phyloP scores from a whole-genome alignment of 2,113 vertebrate genomes.

The Mirza zaza region DNA sequence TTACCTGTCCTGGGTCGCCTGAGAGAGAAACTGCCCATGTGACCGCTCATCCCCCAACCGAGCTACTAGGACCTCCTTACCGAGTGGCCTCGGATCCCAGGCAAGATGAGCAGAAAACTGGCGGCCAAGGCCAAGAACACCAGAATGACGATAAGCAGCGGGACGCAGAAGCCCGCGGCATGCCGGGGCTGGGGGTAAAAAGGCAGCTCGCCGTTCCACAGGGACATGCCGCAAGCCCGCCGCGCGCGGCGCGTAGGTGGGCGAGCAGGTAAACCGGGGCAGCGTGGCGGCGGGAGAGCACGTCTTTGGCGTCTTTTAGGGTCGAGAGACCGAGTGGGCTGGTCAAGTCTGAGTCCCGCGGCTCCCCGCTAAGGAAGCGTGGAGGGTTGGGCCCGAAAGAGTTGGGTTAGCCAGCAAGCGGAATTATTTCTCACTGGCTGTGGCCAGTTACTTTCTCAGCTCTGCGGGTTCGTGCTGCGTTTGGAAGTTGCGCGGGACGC shows the following conservation, averaged over 20 bases:
- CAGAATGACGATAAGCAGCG: conserved; percentile 88
- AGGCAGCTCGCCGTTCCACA: conserved; percentile 91
- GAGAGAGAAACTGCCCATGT: not conserved
- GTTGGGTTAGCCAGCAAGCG: not conserved
- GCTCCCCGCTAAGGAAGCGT: not conserved
- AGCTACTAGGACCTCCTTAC: conserved; percentile 78
- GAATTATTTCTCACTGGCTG: not conserved
- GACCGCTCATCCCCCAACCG: not conserved
- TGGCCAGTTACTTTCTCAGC: not conserved
- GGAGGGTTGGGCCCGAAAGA: not conserved
- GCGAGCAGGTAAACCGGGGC: too few relatives aligned
- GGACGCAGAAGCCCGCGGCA: conserved; percentile 83
- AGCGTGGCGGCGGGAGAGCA: not conserved
- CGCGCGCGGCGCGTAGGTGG: not conserved
- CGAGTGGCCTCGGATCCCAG: conserved; percentile 93
- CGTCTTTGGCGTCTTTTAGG: not conserved
- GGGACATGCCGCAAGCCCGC: conserved; percentile 87
- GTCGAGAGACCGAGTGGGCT: not conserved
- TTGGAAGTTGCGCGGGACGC: not conserved
- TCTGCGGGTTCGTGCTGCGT: not conserved
- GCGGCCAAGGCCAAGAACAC: conserved; percentile 88
- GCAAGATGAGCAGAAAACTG: conserved; percentile 92
- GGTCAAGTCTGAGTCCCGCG: not conserved
- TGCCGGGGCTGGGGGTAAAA: conserved; percentile 91
- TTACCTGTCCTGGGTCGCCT: not conserved